A percentile compares a stretch with the other conserved stretches of the same genome.
Evolutionary conservation across 1,140 invertebrate genomes (phyloP).

Genomic region (Sweltsa coloradensis): DNA sequence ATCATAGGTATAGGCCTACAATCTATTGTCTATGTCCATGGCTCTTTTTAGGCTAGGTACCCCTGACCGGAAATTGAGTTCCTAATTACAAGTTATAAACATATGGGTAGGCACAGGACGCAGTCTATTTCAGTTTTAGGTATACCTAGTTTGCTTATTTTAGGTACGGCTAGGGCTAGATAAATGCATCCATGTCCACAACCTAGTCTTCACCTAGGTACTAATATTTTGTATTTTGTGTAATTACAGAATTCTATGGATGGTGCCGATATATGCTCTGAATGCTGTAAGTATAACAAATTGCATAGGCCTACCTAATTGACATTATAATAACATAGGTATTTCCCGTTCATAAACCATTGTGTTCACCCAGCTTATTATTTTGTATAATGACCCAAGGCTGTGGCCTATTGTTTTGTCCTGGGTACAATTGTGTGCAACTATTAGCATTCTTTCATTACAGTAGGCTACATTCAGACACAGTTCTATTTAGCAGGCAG

Average conservation of each 20-base stretch:
- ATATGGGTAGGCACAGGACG: too few species aligned
- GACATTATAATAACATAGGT: background rate
- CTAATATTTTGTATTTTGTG: slow-evolving; percentile 19
- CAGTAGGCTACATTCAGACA: background rate
- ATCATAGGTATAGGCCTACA: too few species aligned
- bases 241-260: slow-evolving; percentile 81
- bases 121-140: background rate
- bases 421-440: background rate
- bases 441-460: background rate
- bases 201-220: background rate
- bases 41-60: too few species aligned
- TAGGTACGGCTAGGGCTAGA: background rate
- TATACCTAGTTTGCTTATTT: background rate
- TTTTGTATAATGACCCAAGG: background rate
- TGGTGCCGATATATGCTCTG: slow-evolving; percentile 93
- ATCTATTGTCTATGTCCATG: too few species aligned
- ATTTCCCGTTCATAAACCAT: background rate
- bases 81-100: background rate
- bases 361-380: background rate
- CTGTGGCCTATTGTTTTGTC: background rate
- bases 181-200: background rate
- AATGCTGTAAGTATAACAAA: slow-evolving; percentile 66
- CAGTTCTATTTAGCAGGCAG: too few species aligned
- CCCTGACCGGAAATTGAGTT: too few species aligned
- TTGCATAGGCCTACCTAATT: slow-evolving; percentile 2